These are phyloP conservation scores for Hippolais icterina DNA, from an alignment of 2,113 vertebrate genomes.

Conservation along the genomic window DNA sequence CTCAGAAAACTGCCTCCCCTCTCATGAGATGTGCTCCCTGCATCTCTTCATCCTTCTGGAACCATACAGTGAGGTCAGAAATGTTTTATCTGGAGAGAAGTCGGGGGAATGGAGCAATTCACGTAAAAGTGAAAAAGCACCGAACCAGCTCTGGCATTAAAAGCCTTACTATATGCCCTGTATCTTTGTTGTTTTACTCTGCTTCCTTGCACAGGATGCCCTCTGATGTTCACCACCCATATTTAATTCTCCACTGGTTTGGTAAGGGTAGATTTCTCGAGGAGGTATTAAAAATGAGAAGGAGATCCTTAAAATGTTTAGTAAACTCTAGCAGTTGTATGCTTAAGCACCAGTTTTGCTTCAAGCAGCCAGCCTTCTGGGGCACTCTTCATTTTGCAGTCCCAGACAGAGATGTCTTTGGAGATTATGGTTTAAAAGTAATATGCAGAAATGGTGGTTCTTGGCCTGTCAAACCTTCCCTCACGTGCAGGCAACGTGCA, in stretches of 20 bases:
- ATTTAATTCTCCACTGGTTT: neutral
- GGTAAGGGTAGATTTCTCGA: neutral
- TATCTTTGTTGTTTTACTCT: neutral
- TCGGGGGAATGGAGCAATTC: neutral
- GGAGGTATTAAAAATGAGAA: neutral
- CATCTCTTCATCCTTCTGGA: fast-evolving
- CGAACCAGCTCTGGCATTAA: fast-evolving
- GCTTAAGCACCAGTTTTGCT: neutral
- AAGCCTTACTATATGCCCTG: neutral
- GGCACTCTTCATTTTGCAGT: neutral
- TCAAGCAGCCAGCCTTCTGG: neutral
- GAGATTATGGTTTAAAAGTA: neutral
- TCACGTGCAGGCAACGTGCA: neutral
- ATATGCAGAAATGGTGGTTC: neutral
- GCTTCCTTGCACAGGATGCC: neutral
- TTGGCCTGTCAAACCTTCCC: neutral
- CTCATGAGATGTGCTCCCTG: neutral
- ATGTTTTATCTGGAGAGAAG: neutral
- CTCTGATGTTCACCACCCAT: neutral
- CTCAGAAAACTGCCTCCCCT: neutral
- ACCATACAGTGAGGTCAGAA: neutral
- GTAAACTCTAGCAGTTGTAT: neutral
- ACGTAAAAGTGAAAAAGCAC: neutral
- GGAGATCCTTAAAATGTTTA: neutral
- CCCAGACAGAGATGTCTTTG: neutral